Evolutionary conservation across 2,888 invertebrate genomes (phyloP).

Genomic region (Campopleginae sp.): DNA sequence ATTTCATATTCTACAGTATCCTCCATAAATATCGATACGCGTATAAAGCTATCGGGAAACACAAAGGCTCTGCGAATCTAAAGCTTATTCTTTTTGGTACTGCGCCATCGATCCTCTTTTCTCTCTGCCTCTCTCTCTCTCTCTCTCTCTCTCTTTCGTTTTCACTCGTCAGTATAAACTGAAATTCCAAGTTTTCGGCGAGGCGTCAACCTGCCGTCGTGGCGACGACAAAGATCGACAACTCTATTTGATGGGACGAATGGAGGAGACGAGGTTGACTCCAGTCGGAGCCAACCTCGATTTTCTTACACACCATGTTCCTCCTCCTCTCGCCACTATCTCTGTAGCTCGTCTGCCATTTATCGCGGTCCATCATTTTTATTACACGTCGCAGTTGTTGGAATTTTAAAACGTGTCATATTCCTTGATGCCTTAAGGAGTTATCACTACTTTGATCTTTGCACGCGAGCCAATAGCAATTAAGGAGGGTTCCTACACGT

Average conservation of each 20-base stretch:
- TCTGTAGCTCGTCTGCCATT: neutral
- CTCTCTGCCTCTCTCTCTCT: neutral
- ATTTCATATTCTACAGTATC: neutral
- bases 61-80: constrained; percentile 25
- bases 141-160: constrained; percentile 13
- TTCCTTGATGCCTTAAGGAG: neutral
- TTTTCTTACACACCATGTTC: constrained; percentile 33
- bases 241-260: constrained; percentile 35
- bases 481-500: no score
- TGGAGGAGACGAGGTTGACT: constrained; percentile 35
- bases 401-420: neutral
- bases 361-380: neutral
- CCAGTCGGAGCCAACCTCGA: constrained; percentile 39
- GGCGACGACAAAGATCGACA: constrained; percentile 45
- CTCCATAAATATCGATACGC: neutral
- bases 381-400: neutral
- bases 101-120: constrained; percentile 8
- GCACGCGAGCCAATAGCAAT: neutral
- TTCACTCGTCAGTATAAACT: neutral
- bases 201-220: constrained; percentile 48
- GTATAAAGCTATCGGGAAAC: neutral
- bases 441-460: neutral
- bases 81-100: constrained; percentile 26
- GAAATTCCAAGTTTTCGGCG: constrained; percentile 34
- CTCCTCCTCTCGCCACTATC: neutral